phyloP scores from a whole-genome alignment of 2,113 vertebrate species.

The Poicephalus gulielmi region DNA sequence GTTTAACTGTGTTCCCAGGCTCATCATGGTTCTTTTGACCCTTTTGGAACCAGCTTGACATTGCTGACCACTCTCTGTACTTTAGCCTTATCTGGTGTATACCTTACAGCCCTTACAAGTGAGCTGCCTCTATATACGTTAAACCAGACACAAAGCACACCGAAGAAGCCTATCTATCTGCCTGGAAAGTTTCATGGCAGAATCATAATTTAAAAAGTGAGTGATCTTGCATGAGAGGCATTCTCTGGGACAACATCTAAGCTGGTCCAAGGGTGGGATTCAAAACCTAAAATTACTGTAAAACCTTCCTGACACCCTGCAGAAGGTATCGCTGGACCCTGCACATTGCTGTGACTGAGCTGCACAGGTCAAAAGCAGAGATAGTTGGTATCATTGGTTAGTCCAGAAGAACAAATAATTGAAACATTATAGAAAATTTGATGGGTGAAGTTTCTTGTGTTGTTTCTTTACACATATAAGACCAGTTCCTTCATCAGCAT shows the following conservation, averaged over 20 bases:
- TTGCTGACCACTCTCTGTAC: not conserved
- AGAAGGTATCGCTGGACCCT: not conserved
- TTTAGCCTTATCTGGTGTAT: not conserved
- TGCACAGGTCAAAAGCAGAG: not conserved
- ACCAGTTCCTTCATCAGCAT: not conserved
- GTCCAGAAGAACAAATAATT: not conserved
- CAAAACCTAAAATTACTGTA: not conserved
- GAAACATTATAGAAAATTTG: not conserved
- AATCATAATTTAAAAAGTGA: not conserved
- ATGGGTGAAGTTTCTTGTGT: not conserved
- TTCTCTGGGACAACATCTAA: not conserved
- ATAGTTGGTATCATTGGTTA: rapidly evolving
- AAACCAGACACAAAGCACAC: not conserved
- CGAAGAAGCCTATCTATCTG: not conserved
- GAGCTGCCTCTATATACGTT: not conserved
- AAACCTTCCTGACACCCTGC: not conserved
- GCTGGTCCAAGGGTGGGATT: not conserved
- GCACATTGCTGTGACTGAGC: not conserved
- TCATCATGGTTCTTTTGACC: not conserved
- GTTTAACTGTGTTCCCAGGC: not conserved
- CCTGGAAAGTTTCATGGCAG: not conserved
- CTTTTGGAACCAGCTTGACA: not conserved
- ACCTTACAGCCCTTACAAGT: not conserved
- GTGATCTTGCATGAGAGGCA: not conserved
- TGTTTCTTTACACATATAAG: not conserved